Percentiles rank a stretch among this genome's conserved stretches.
phyloP scores from a whole-genome alignment of 2,888 invertebrate genomes.

The Strigamia crassipes region DNA sequence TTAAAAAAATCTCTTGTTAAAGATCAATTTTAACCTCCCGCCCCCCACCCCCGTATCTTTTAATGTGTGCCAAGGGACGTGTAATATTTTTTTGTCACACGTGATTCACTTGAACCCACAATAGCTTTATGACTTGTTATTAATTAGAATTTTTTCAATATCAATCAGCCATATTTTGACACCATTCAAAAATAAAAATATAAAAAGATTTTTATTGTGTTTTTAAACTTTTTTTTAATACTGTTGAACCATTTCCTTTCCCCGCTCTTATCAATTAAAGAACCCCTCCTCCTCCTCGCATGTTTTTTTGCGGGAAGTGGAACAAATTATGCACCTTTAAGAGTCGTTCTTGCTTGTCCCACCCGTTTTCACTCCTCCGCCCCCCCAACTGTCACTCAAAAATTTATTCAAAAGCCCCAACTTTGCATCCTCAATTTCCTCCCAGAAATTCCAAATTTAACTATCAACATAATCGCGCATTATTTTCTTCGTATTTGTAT shows the following conservation, averaged over 20 bases:
- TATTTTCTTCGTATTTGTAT: not conserved
- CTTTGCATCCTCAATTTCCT: constrained; percentile 25
- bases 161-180: constrained; percentile 12
- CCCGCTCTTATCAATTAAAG: not conserved
- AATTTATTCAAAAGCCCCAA: constrained; percentile 15
- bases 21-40: constrained; percentile 3
- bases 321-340: constrained; percentile 30
- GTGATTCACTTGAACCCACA: not conserved
- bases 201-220: not conserved
- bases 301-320: constrained; percentile 1
- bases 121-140: not conserved
- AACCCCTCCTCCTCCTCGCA: not conserved
- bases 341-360: constrained; percentile 25
- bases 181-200: constrained; percentile 30
- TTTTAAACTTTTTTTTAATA: constrained; percentile 22
- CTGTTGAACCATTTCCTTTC: constrained; percentile 17
- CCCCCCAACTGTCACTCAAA: constrained; percentile 5
- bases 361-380: constrained; percentile 1
- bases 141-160: constrained; percentile 13
- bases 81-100: constrained; percentile 4
- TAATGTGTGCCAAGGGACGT: not conserved
- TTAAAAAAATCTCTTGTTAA: not conserved
- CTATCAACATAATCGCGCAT: constrained; percentile 9
- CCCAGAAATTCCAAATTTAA: constrained; percentile 15
- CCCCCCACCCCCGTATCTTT: not conserved